Evolutionary conservation across 2,888 invertebrate genomes (phyloP), one percentile per base, ranked within the genome.

Genomic region (Euzophera pinguis): DNA sequence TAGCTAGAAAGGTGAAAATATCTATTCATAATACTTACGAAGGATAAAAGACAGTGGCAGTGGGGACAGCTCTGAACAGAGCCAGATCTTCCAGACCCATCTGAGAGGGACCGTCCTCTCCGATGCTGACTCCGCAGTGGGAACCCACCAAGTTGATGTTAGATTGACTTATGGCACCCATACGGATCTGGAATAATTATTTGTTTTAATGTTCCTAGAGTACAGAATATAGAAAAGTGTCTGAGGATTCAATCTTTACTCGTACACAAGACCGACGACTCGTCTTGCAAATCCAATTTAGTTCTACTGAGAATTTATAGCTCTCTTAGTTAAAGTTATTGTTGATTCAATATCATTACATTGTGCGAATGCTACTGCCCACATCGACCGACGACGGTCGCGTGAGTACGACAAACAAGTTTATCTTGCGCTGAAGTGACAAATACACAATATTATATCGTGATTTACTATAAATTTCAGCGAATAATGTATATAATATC

Each of bases 81-180:
- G 98, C 97, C 54, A 99, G 81, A 84, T 99, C 99, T 89, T 99
- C 99, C n/a, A 99, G 92, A 3, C 98, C 99, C 99, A 99, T 99
- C 91, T 99, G 99, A 53, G 97, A 97, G 13, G 99, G 99, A 0
- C 99, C 99, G 88, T 99, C 99, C 89, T 99, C 99, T 32, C 99
- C 99, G 86, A 99, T 99, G 72, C 98, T 98, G 16, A 99, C 96
- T 41, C 99, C 99, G 83, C 97, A 98, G 89, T 99, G 99, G 0
- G 99, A 99, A 0, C 99, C 99, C 56, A 92, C 97, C 81, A 98
- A 97, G 89, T 99, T 99, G 14, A 97, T 95, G 84, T 99, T 99
- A 17, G 97, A 96, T 91, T 98, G 98, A 35, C 99, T 99, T 78
- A 99, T 98, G 48, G 99, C 99, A 14, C 98, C 99, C 99, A 99